Base-by-base conservation (phyloP, 1,140 invertebrate genomes). In the Ceratosolen fusciceps region DNA sequence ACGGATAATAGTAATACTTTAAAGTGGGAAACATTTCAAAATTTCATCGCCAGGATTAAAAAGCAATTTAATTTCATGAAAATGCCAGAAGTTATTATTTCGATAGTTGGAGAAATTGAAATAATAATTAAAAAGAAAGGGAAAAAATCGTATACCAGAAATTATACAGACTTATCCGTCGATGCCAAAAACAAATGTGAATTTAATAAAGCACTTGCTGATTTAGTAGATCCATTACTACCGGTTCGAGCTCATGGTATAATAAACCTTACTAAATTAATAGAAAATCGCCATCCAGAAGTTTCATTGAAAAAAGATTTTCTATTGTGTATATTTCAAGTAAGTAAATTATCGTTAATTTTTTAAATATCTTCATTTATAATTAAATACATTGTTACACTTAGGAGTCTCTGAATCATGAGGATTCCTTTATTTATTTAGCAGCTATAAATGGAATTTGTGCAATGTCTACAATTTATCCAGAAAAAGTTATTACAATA, bases 401-500 rank as follows among this genome's bases (percentile, higher is more conserved):
- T 92, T 81, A 94, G 93, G 93, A 95, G 87, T 94, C 95, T 90
- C 86, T 98, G 0, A 93, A 93, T 84, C 91, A 97, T 84, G 87
- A 93, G 43, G 96, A 98, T 87, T 96, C 96, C 0, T 97, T 96
- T 87, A 90, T 97, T 71, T 97, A 97, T 89, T 87, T 97, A 67
- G 91, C 93, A 62, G 93, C 96, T 16, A 93, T 97, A 26, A 94
- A 95, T 85, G 95, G 95, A 21, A 87, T 97, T 65, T 93, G 94
- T 43, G 88, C 93, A 24, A 86, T 97, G 58, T 93, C 92, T 54
- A 89, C 91, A 73, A 86, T 90, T 65, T 94, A 92, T 84, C 93
- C 95, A 10, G 92, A 95, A 83, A 91, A 92, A 83, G 92, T 96
- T 1, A 87, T 97, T 31, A 91, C 93, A 79, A 89, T 91, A 37